Conservation (phyloP, 2,797 vertebrate species). For the Rhinophrynus dorsalis region DNA sequence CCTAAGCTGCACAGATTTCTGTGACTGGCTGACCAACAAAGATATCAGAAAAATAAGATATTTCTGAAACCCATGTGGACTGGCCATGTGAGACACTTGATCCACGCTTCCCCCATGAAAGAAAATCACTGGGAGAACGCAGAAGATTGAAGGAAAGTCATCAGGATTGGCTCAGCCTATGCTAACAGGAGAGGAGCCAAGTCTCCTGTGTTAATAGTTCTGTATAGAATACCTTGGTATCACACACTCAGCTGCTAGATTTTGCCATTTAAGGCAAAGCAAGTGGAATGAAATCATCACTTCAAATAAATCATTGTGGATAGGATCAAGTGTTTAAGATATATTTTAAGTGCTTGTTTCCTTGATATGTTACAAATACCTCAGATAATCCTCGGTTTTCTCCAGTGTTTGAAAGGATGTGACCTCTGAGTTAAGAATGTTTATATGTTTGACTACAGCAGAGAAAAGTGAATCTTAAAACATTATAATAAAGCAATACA, state of each 20-base stretch:
- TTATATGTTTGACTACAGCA: slow-evolving; percentile 7
- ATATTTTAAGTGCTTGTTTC: slow-evolving; percentile 13
- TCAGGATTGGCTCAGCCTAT: too few species aligned
- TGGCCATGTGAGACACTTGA: too few species aligned
- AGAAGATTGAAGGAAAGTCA: too few species aligned
- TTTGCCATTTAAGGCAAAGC: neutral
- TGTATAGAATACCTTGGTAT: neutral
- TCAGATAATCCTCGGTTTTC: slow-evolving; percentile 24
- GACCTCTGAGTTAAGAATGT: slow-evolving; percentile 1
- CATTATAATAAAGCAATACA: too few species aligned
- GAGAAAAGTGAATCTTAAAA: slow-evolving; percentile 1
- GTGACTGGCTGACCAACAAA: too few species aligned
- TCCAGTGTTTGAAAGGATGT: slow-evolving; percentile 21
- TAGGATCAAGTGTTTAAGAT: slow-evolving; percentile 31
- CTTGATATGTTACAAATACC: slow-evolving; percentile 26
- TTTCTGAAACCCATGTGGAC: too few species aligned
- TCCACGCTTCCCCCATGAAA: too few species aligned
- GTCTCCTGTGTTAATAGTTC: too few species aligned
- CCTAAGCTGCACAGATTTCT: too few species aligned
- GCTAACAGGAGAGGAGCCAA: too few species aligned
- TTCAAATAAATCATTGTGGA: slow-evolving; percentile 4
- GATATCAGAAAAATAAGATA: too few species aligned
- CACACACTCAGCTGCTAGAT: neutral
- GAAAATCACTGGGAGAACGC: too few species aligned
- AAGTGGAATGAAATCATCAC: neutral